phyloP scores from a whole-genome alignment of 2,113 vertebrate species.

The Chlamydotis undulata region DNA sequence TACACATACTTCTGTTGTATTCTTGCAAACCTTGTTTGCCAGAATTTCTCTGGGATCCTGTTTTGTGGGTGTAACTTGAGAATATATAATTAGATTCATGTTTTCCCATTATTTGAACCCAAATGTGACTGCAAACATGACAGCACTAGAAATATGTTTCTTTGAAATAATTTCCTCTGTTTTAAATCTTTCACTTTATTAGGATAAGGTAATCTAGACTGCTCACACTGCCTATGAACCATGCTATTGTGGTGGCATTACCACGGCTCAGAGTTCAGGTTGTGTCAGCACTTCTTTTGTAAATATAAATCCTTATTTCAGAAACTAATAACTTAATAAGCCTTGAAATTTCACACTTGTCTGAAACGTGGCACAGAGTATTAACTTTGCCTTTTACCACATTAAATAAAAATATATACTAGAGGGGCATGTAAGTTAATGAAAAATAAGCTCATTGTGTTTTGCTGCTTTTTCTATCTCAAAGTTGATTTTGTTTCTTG shows the following conservation, averaged over 20 bases:
- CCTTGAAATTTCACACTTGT: slow-evolving; percentile 5
- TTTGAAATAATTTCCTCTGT: not conserved
- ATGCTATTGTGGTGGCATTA: not conserved
- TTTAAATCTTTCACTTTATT: not conserved
- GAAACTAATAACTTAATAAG: slow-evolving; percentile 32
- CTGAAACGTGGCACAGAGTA: slow-evolving; percentile 6
- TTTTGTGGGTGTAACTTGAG: not conserved
- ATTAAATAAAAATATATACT: not conserved
- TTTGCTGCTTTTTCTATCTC: not conserved
- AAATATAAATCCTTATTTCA: slow-evolving; percentile 22
- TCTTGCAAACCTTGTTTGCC: not conserved
- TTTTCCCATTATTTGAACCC: slow-evolving; percentile 5
- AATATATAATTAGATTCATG: not conserved
- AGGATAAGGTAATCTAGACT: not conserved
- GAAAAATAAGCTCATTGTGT: not conserved
- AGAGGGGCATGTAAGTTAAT: slow-evolving; percentile 14
- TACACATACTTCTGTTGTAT: not conserved
- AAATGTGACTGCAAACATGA: not conserved
- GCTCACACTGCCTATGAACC: not conserved
- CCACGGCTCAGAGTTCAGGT: not conserved
- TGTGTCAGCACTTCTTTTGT: slow-evolving; percentile 30
- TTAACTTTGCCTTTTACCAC: slow-evolving; percentile 9
- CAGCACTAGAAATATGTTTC: not conserved
- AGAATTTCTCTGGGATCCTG: slow-evolving; percentile 25
- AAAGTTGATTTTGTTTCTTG: slow-evolving; percentile 8